A percentile compares a stretch with the other conserved stretches of the same genome.
These are phyloP conservation scores for Pollimyrus isidori DNA, from an alignment of 2,113 vertebrate species.

Conservation along the genomic window DNA sequence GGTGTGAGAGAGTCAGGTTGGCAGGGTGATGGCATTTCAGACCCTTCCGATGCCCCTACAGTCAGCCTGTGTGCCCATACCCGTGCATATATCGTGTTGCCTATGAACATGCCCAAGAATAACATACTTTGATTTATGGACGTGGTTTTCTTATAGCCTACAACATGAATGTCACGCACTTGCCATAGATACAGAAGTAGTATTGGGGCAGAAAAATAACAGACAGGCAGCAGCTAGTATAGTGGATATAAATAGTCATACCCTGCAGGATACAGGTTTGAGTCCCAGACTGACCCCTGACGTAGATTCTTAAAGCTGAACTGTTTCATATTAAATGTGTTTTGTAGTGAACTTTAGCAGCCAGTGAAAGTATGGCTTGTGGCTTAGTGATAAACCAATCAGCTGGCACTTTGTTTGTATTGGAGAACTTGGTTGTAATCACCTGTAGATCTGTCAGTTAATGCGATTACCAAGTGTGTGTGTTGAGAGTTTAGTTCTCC, in stretches of 20 bases:
- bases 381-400: background rate
- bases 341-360: background rate
- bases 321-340: background rate
- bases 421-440: background rate
- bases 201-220: background rate
- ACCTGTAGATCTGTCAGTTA: background rate
- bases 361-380: background rate
- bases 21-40: background rate
- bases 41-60: background rate
- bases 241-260: background rate
- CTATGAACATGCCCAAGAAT: background rate
- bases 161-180: background rate
- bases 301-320: background rate
- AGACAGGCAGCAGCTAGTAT: background rate
- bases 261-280: background rate
- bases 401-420: background rate
- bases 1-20: background rate
- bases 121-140: background rate
- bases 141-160: background rate
- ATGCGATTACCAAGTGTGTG: background rate
- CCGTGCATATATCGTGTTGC: background rate
- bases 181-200: background rate
- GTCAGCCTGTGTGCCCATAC: background rate
- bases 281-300: background rate
- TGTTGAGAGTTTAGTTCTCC: constrained; percentile 47